phyloP scores from a whole-genome alignment of 2,113 vertebrate genomes.

The Oplegnathus fasciatus region DNA sequence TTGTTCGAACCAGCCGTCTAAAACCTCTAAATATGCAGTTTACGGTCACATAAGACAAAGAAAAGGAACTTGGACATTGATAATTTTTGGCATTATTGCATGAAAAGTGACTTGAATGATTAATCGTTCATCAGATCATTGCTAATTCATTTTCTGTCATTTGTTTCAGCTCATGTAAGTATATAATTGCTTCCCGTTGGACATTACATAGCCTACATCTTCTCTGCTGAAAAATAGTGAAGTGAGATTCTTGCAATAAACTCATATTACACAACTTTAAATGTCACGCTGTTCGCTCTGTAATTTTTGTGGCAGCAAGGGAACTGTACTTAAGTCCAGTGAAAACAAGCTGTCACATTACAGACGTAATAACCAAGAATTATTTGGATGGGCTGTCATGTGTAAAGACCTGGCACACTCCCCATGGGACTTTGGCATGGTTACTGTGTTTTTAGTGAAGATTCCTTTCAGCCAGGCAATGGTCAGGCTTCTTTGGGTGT shows the following conservation, averaged over 20 bases:
- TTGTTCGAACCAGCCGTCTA: not conserved
- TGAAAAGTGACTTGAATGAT: not conserved
- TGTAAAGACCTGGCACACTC: not conserved
- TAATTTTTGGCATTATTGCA: not conserved
- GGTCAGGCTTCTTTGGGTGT: slow-evolving; percentile 6
- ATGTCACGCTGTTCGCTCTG: not conserved
- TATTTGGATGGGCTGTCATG: not conserved
- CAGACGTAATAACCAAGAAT: not conserved
- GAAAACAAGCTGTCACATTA: slow-evolving; percentile 35
- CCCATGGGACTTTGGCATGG: not conserved
- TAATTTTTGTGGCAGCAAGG: not conserved
- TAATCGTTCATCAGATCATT: too few species aligned
- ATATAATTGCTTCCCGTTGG: not conserved
- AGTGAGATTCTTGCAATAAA: not conserved
- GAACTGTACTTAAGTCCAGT: not conserved
- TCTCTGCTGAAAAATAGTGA: not conserved
- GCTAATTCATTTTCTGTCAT: not conserved
- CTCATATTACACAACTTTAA: not conserved
- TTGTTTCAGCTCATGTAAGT: not conserved
- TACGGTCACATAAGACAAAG: not conserved
- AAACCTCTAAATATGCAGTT: not conserved
- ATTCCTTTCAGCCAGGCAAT: slow-evolving; percentile 46
- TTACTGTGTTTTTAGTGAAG: slow-evolving; percentile 35
- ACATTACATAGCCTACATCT: not conserved
- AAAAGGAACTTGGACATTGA: not conserved